Base-by-base conservation (phyloP, 2,797 vertebrate species). In the Hoplostethus mediterraneus region DNA sequence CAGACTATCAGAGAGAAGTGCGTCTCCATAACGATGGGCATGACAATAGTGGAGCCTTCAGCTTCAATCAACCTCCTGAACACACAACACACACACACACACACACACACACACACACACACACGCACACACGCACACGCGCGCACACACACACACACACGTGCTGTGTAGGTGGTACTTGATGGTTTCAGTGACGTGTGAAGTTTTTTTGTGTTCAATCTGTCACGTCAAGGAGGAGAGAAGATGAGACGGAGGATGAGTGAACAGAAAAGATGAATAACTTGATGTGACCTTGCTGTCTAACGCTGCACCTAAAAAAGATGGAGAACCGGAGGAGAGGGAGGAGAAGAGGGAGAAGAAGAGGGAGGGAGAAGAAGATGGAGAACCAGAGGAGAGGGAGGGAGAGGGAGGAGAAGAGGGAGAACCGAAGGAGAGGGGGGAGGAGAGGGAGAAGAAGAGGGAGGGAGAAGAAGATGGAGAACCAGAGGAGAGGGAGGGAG, bases 1-100 rank as follows among this genome's bases (percentile, higher is more conserved):
- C 28, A 54, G 7, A 5, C 1, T 63, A 6, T 30, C 56, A 62
- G 25, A 33, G 33, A 55, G 45, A 53, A 3, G 51, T 1, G 13
- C 0, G 8, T 30, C 16, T 6, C 0, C 21, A 48, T 8, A n/a
- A 14, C 42, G 70, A 56, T 3, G 48, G 4, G 36, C 40, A 31
- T 0, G 0, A 75, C 13, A 45, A 57, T 42, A 64, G n/a, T 1
- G 16, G 5, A 68, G 65, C 73, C 68, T 73, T 85, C 73, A 75
- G 75, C 72, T 71, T 79, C 58, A 75, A 44, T 65, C 48, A 58
- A 59, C 67, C 30, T 63, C 16, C 33, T 73, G 62, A 14, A 54
- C 11, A 45, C 52, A 13, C 16, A 13, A 13, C 6, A 3, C 1
- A 48, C 25, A 64, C 53, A 74, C 63, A 10, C 17, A 16, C 16